A percentile compares a stretch with the other conserved stretches of the same genome.
Evolutionary conservation across 2,888 invertebrate species (phyloP).

Genomic region (Marasmarcha lunaedactyla): DNA sequence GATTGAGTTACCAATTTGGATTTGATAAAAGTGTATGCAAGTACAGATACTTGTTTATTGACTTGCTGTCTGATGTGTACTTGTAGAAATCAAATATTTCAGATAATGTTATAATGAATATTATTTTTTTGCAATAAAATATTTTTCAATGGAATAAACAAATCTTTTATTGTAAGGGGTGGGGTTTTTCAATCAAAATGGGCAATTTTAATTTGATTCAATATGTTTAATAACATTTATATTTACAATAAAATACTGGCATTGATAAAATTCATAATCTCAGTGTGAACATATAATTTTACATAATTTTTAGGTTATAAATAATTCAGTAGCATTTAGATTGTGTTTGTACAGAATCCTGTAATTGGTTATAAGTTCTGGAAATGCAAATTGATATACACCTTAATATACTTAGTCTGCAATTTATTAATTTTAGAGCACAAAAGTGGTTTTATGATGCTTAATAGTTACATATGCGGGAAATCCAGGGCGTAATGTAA

Average conservation of each 20-base stretch:
- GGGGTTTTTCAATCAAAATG: slow-evolving; percentile 26
- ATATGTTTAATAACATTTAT: slow-evolving; percentile 61
- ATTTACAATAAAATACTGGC: slow-evolving; percentile 69
- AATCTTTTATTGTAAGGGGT: slow-evolving; percentile 8
- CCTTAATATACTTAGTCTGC: no score
- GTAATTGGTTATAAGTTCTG: no score
- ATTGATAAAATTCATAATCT: slow-evolving; percentile 44
- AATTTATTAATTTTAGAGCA: no score
- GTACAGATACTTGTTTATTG: slow-evolving; percentile 39
- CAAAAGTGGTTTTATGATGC: no score
- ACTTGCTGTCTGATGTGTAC: slow-evolving; percentile 23
- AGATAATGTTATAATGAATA: slow-evolving; percentile 45
- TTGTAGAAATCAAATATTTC: slow-evolving; percentile 41
- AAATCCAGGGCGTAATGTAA: no score
- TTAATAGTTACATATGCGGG: no score
- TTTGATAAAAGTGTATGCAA: slow-evolving; percentile 50
- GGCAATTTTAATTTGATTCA: slow-evolving; percentile 34
- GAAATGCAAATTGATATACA: no score
- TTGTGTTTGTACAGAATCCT: no score
- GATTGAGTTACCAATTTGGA: slow-evolving; percentile 26
- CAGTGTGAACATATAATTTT: slow-evolving; percentile 20
- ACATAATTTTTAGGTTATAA: slow-evolving; percentile 21
- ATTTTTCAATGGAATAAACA: slow-evolving; percentile 29
- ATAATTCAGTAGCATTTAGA: not conserved
- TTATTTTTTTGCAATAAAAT: slow-evolving; percentile 63